A percentile compares a stretch with the other conserved stretches of the same genome.
These are phyloP conservation scores for Oncorhynchus masou DNA, from an alignment of 2,113 vertebrate species.

Conservation along the genomic window DNA sequence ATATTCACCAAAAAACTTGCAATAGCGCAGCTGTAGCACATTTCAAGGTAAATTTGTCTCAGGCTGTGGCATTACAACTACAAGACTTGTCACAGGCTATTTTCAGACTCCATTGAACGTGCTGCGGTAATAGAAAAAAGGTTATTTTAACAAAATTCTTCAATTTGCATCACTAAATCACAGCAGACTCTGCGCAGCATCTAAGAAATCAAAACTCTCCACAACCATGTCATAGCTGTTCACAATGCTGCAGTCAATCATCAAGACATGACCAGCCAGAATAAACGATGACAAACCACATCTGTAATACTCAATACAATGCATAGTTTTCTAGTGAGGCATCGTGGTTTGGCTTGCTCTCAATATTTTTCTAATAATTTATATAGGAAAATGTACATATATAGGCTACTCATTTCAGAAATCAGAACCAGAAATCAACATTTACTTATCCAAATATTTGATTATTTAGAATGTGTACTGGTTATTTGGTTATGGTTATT, in stretches of 20 bases:
- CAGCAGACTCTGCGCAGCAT: slow-evolving; percentile 41
- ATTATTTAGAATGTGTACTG: not conserved
- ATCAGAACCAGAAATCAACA: too few species aligned
- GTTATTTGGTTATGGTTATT: too few species aligned
- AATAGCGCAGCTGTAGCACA: slow-evolving; percentile 51
- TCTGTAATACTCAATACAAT: slow-evolving; percentile 5
- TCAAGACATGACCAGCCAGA: slow-evolving; percentile 36
- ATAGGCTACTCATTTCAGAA: too few species aligned
- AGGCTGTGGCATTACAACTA: slow-evolving; percentile 65
- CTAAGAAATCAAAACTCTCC: slow-evolving; percentile 48
- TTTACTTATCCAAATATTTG: too few species aligned
- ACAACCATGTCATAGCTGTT: slow-evolving; percentile 49
- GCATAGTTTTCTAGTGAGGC: slow-evolving; percentile 11
- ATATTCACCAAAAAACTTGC: slow-evolving; percentile 32
- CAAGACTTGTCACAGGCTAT: slow-evolving; percentile 65
- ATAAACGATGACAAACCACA: slow-evolving; percentile 21
- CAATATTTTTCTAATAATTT: not conserved
- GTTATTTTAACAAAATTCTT: slow-evolving; percentile 49
- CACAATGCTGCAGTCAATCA: slow-evolving; percentile 51
- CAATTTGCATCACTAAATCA: slow-evolving; percentile 35
- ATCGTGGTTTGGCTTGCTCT: not conserved
- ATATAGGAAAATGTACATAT: not conserved
- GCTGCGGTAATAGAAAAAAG: slow-evolving; percentile 31
- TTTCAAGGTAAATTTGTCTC: slow-evolving; percentile 70
- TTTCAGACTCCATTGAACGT: slow-evolving; percentile 50